Evolutionary conservation across 2,113 vertebrate genomes (phyloP), one percentile per base, ranked within the genome.

Genomic region (Oncorhynchus keta): DNA sequence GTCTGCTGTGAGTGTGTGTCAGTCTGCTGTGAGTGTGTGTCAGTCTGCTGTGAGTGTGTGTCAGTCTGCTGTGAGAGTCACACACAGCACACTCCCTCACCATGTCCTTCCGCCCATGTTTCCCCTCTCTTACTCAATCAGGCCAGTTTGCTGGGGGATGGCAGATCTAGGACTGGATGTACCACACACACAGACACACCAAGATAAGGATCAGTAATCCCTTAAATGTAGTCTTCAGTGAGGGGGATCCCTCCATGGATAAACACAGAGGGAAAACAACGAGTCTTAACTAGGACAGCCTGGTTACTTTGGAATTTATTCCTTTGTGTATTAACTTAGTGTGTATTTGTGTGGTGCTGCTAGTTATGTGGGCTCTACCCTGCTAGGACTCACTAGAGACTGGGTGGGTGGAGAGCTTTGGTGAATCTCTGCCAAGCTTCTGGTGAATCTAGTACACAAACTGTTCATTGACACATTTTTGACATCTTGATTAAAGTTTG

Each of bases 111-210:
- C 69, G 30, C 24, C 75, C n/a, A 82, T 9, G 24, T 84, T 88
- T 85, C 80, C 83, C 81, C 67, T 67, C 28, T 77, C 78, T 82
- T 88, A 90, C 81, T 83, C 88, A 91, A 89, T 91, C 86, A 85
- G 87, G 82, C 75, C 89, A 85, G 66, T 81, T 81, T 87, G 89
- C 79, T 81, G 82, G 88, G 87, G 83, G 84, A 79, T 79, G 55
- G 39, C 82, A 6, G 39, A 62, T 75, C 76, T 70, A 80, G 83
- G 69, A 59, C 77, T 85, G 84, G 88, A 81, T 82, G 81, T 87
- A 78, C 24, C 65, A 55, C 68, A 49, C 80, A 77, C 51, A 11
- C 4, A 70, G 78, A 80, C 5, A 35, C 5, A 6, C 32, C 32
- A 6, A 35, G 82, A 86, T 87, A 89, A 86, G 84, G 75, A 79